phyloP scores from a whole-genome alignment of 1,140 invertebrate species.

The Habropoda laboriosa region DNA sequence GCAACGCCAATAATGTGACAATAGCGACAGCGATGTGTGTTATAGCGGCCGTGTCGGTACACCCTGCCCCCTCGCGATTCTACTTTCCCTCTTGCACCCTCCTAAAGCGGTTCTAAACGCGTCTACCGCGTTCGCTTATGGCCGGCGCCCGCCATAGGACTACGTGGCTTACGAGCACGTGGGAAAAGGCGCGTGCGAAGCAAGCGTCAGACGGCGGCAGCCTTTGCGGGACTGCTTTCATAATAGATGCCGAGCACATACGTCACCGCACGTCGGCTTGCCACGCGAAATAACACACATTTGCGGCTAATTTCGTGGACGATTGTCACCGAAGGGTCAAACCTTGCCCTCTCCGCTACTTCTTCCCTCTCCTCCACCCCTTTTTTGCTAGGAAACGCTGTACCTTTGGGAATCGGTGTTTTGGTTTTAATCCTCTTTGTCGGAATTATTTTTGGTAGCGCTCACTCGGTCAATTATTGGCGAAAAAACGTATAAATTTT shows the following conservation, averaged over 20 bases:
- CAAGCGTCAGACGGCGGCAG: conserved; percentile 62
- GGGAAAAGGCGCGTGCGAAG: conserved; percentile 77
- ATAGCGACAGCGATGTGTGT: conserved; percentile 56
- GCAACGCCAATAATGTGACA: conserved; percentile 43
- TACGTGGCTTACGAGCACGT: conserved; percentile 72
- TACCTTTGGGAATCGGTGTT: background rate
- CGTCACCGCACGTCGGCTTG: conserved; percentile 62
- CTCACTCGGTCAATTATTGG: too few relatives aligned
- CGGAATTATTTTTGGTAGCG: too few relatives aligned
- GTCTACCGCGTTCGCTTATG: background rate
- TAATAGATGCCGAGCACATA: conserved; percentile 73
- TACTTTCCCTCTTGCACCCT: conserved; percentile 10
- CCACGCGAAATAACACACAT: conserved; percentile 77
- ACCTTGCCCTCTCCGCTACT: background rate
- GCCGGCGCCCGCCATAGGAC: conserved; percentile 2
- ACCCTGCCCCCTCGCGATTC: background rate
- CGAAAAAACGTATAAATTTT: too few relatives aligned
- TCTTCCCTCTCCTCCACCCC: conserved; percentile 4
- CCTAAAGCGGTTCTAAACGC: conserved; percentile 54
- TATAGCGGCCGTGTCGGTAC: conserved; percentile 28
- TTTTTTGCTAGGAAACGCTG: background rate
- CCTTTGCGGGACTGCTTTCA: conserved; percentile 69
- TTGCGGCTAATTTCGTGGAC: conserved; percentile 77
- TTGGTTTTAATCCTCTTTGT: too few relatives aligned
- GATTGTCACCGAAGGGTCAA: conserved; percentile 52